These are phyloP conservation scores for Rallus crepitans DNA, from an alignment of 2,797 vertebrate genomes.

Conservation along the genomic window DNA sequence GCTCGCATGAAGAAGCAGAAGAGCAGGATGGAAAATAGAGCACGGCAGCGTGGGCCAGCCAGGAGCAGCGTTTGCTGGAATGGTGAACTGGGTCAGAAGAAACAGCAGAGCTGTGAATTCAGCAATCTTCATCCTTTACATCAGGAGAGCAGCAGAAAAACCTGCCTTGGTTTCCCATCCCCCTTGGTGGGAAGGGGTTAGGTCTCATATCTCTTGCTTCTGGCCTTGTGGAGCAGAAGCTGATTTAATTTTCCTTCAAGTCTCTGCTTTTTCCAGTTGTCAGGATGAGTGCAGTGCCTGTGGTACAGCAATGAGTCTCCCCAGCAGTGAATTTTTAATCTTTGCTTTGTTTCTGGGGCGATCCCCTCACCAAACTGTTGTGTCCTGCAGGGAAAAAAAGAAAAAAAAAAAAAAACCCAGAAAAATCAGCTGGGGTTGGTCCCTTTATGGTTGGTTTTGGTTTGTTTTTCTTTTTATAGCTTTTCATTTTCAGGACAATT, in stretches of 20 bases:
- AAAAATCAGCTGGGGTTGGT: not conserved
- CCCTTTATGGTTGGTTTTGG: not conserved
- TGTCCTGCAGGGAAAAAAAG: not conserved
- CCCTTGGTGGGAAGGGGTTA: not conserved
- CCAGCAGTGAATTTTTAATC: not conserved
- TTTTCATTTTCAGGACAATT: not conserved
- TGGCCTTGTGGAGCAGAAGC: not conserved
- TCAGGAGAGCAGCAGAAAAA: not conserved
- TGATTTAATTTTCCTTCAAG: constrained; percentile 6
- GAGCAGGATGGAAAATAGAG: constrained; percentile 48
- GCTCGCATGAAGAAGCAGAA: constrained; percentile 2
- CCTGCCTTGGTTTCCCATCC: not conserved
- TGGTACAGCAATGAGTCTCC: not conserved
- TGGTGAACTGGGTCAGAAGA: constrained; percentile 68
- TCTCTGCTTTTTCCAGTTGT: not conserved
- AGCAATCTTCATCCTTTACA: constrained; percentile 34
- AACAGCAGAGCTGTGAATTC: constrained; percentile 59
- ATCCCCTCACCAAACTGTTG: not conserved
- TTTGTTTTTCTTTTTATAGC: not conserved
- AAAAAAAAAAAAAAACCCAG: not conserved
- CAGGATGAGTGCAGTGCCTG: not conserved
- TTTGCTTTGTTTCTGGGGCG: not conserved
- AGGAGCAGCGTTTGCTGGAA: not conserved
- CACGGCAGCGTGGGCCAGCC: constrained; percentile 42
- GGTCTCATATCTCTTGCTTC: not conserved